Conservation (phyloP, 1,140 invertebrate genomes). For the Penaeus japonicus region DNA sequence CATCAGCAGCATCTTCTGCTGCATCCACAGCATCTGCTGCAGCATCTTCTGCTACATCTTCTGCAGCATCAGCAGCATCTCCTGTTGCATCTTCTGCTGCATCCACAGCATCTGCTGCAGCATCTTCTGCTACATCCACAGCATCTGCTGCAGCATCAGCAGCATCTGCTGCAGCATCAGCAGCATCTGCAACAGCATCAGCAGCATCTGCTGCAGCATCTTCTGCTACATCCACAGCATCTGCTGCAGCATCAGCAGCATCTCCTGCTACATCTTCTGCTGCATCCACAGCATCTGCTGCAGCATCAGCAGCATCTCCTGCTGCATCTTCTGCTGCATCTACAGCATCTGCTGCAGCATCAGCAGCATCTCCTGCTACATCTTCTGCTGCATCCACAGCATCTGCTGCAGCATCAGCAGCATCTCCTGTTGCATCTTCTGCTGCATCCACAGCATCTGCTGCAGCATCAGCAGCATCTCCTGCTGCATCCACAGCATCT, state of each 20-base stretch:
- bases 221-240: neutral
- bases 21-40: no score
- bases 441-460: neutral
- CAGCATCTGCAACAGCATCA: no score
- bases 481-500: neutral
- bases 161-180: constrained; percentile 4
- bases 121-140: no score
- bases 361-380: neutral
- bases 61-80: no score
- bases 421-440: no score
- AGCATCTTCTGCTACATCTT: no score
- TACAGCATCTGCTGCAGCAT: neutral
- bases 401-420: neutral
- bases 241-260: no score
- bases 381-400: neutral
- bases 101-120: no score
- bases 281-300: neutral
- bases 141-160: neutral
- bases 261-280: neutral
- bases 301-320: no score
- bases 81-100: no score
- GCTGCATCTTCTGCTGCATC: neutral
- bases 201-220: constrained; percentile 6
- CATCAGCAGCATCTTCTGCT: no score
- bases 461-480: neutral